Conservation (phyloP, 2,888 invertebrate genomes). For the Antitype chi region DNA sequence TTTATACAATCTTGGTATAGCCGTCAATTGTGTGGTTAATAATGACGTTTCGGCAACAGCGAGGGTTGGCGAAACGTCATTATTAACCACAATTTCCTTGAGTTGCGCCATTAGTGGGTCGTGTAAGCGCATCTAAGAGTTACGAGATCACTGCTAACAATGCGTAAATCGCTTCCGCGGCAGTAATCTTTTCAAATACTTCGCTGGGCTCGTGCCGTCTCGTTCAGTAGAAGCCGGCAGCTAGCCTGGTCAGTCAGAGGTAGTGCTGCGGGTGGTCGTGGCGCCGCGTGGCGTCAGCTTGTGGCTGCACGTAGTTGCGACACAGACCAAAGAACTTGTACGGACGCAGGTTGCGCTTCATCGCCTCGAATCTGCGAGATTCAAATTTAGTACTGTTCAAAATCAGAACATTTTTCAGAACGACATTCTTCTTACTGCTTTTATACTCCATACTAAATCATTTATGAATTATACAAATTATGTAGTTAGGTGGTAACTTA, state of each 20-base stretch:
- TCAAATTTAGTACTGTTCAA: not conserved
- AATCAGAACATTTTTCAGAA: too few species aligned
- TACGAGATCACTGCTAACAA: not conserved
- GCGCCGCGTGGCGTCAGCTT: constrained; percentile 22
- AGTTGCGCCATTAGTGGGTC: not conserved
- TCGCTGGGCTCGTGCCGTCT: not conserved
- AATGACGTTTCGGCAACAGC: too few species aligned
- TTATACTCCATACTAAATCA: not conserved
- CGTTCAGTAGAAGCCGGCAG: not conserved
- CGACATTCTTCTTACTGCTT: not conserved
- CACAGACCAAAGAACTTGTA: constrained; percentile 85
- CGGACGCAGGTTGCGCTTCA: constrained; percentile 79
- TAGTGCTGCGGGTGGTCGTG: not conserved
- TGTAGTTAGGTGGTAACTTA: not conserved
- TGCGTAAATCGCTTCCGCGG: not conserved
- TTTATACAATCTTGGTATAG: too few species aligned
- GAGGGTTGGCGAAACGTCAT: not conserved
- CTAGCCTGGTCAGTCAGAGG: not conserved
- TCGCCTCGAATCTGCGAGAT: constrained; percentile 81
- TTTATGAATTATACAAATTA: not conserved
- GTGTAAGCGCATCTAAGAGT: not conserved
- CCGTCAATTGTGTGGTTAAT: too few species aligned
- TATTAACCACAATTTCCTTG: not conserved
- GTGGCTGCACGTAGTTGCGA: constrained; percentile 83
- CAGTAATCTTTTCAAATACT: too few species aligned